Evolutionary conservation across 1,140 invertebrate species (phyloP), one percentile per base, ranked within the genome.

Genomic region (Antheraea pernyi): DNA sequence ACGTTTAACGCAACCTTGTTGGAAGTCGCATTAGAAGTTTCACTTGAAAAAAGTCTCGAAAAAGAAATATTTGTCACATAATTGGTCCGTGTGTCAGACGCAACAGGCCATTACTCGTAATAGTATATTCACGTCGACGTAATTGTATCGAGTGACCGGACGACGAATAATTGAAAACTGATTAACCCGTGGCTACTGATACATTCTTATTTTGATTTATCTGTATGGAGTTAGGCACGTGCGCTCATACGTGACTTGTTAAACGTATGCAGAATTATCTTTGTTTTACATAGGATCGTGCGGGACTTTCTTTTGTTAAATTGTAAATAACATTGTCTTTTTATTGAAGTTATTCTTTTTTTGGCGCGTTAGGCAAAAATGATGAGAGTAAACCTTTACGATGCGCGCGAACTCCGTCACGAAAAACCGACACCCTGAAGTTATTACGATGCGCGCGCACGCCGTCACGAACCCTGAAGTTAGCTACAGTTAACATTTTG

Each of bases 121-220:
- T 72, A 59, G 18, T 39, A 64, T 73, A 77, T 77, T 70, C 69
- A 77, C 67, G 58, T 36, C 63, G 62, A 61, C 66, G 68, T 74
- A 74, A 74, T 77, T 75, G 73, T 63, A 60, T 67, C 30, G 65
- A 69, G 64, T 73, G 76, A 61, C 73, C 70, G 73, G 66, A 37
- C 68, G 37, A 48, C 48, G 22, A 70, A 48, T 67, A 66, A 71
- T 77, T 68, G 63, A 60, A 48, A 58, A 74, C 22, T 19, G 16
- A 59, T 61, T 65, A 61, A 48, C 53, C 48, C 42, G 18, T 61
- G 19, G 46, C 30, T 65, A 16, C 19, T 48, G 19, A 30, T 13
- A 30, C 10, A 61, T 30, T 19, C 19, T 11, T 61, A 61, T 61
- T 53, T n/a, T 53, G 46, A 16, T 16, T 53, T 53, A 53, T 53